Conservation (phyloP, 2,113 vertebrate species). For the Dasyurus viverrinus region DNA sequence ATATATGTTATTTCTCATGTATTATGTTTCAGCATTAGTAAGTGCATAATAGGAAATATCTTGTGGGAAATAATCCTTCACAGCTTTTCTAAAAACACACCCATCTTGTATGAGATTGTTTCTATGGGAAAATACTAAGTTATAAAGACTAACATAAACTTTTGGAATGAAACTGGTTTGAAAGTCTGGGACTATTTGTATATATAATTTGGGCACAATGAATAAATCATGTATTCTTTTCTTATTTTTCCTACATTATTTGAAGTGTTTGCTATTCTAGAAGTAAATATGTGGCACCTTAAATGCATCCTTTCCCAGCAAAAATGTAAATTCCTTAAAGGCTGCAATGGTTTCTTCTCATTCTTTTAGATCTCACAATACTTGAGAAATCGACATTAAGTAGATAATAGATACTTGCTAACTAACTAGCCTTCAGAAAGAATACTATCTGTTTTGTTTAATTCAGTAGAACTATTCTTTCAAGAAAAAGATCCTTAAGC, state of each 20-base stretch:
- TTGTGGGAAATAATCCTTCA: neutral
- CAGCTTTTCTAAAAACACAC: neutral
- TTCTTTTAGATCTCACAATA: conserved; percentile 13
- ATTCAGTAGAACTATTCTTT: conserved; percentile 52
- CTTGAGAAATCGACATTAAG: neutral
- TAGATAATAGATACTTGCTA: neutral
- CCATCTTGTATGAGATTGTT: neutral
- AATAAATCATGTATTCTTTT: neutral
- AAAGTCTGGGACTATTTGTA: neutral
- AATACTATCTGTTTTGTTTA: conserved; percentile 37
- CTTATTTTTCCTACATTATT: conserved; percentile 24
- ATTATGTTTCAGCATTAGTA: neutral
- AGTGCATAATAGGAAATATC: neutral
- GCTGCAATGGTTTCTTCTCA: neutral
- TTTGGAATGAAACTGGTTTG: neutral
- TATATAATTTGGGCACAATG: conserved; percentile 31
- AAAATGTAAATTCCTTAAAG: conserved; percentile 28
- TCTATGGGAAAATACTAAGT: conserved; percentile 43
- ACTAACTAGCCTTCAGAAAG: conserved; percentile 20
- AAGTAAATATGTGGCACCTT: neutral
- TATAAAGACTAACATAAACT: conserved; percentile 42
- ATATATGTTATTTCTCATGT: neutral
- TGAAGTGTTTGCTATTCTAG: conserved; percentile 36
- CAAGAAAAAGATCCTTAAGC: conserved; percentile 38
- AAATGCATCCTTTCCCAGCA: neutral